Base-by-base conservation (phyloP, 2,113 vertebrate species). In the Oreotragus oreotragus region DNA sequence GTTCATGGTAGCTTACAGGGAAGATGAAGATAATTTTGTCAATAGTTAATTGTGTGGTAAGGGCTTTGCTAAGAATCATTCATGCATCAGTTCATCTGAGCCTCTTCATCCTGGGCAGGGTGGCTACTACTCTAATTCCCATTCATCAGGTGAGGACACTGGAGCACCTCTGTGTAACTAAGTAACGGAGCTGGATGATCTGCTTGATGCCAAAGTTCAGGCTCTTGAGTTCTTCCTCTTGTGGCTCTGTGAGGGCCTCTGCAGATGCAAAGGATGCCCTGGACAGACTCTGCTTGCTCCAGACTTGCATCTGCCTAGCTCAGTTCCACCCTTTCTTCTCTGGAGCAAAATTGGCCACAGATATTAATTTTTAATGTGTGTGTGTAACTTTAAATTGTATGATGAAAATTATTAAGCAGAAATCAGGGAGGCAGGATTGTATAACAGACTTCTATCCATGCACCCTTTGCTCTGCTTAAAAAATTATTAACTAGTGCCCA, bases 61-160 rank as follows among this genome's bases (percentile, higher is more conserved):
- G 23, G 55, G 39, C 25, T 91, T 81, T 83, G 62, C 51, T 45
- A 23, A 87, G 39, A 17, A 47, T 55, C 9, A 2, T 49, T n/a
- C 21, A 10, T 5, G 11, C 1, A 6, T 91, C 60, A 27, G 33
- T 36, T 94, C 76, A 14, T 13, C 10, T 30, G 23, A 14, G 55
- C 3, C 5, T 33, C 25, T 77, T 15, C 0, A 0, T 23, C 12
- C 2, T 4, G 16, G 39, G 15, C 0, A 3, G 60, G 11, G 36
- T 33, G 45, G 51, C 45, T 60, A n/a, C 33, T 3, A 19, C 33
- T 23, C 36, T 81, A 84, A 39, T 39, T 21, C 21, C 12, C 0
- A 1, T 33, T 81, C 47, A 9, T 25, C 17, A 51, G 77, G 4
- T 33, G 33, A 90, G 51, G 58, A 66, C 27, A 3, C 4, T 10